Conservation (phyloP, 2,797 vertebrate genomes). For the Morus bassanus region DNA sequence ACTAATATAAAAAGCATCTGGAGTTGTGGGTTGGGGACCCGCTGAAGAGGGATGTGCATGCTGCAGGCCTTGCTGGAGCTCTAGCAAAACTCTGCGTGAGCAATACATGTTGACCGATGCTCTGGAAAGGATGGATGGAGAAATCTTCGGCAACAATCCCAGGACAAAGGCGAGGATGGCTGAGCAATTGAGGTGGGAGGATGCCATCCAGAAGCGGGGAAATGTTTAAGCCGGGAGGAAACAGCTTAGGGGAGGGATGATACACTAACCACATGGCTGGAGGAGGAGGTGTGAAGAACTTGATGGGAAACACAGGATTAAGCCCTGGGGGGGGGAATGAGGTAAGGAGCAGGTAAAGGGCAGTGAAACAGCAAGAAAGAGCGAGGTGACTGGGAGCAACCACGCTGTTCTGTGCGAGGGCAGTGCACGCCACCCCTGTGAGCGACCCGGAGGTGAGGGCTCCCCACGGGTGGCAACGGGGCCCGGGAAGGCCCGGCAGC, state of each 20-base stretch:
- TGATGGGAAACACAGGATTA: not conserved
- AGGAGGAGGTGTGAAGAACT: conserved; percentile 18
- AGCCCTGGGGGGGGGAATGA: not conserved
- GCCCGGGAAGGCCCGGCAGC: not conserved
- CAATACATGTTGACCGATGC: not conserved
- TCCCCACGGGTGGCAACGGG: accelerated
- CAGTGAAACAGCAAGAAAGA: not conserved
- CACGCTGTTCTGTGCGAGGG: not conserved
- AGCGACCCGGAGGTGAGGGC: accelerated
- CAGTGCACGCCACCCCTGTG: accelerated
- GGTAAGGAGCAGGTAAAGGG: not conserved
- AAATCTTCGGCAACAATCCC: not conserved
- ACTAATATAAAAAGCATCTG: not conserved
- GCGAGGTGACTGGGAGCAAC: accelerated
- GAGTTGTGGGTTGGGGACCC: not conserved
- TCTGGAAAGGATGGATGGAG: not conserved
- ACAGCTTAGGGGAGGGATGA: not conserved
- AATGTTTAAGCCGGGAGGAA: not conserved
- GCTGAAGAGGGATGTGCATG: not conserved
- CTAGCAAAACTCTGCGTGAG: not conserved
- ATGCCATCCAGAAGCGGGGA: not conserved
- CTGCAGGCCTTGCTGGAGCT: not conserved
- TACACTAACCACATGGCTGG: not conserved
- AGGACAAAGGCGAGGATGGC: not conserved
- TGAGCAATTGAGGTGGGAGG: not conserved